Conservation (phyloP, 2,113 vertebrate genomes). For the Boulengeromyrus knoepffleri region DNA sequence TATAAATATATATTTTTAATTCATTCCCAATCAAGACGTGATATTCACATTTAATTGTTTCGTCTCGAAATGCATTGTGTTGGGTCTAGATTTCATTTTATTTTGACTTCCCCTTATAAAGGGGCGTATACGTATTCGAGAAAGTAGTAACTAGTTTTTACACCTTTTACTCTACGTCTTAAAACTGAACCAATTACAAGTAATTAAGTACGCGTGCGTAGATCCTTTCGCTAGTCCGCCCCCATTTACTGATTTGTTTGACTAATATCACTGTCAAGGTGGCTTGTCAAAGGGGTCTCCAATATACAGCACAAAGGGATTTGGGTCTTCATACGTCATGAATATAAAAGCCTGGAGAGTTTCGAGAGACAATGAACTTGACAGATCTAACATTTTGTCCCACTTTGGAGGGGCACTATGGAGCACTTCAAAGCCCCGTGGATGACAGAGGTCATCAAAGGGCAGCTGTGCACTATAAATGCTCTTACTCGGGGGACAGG, state of each 20-base stretch:
- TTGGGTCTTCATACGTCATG: slow-evolving; percentile 37
- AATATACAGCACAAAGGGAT: slow-evolving; percentile 24
- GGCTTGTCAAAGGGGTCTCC: slow-evolving; percentile 14
- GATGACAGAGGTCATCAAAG: slow-evolving; percentile 67
- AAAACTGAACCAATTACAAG: neutral
- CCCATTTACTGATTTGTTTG: neutral
- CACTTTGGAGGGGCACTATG: slow-evolving; percentile 46
- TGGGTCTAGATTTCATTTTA: neutral
- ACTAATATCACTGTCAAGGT: slow-evolving; percentile 7
- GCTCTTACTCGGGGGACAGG: slow-evolving; percentile 35
- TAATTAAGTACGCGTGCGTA: neutral
- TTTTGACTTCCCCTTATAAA: neutral
- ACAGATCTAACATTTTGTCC: slow-evolving; percentile 44
- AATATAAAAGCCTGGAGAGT: slow-evolving; percentile 37
- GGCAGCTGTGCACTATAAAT: slow-evolving; percentile 68
- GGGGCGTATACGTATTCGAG: too few relatives aligned
- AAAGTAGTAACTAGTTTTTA: neutral
- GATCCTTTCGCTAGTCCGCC: neutral
- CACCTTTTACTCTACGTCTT: neutral
- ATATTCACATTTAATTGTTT: neutral
- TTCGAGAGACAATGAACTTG: slow-evolving; percentile 63
- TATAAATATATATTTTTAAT: neutral
- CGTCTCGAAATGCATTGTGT: neutral
- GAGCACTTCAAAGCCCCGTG: slow-evolving; percentile 53
- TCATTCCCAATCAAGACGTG: neutral